These are phyloP conservation scores for Ellobius talpinus DNA, from an alignment of 2,113 vertebrate genomes.

Conservation along the genomic window DNA sequence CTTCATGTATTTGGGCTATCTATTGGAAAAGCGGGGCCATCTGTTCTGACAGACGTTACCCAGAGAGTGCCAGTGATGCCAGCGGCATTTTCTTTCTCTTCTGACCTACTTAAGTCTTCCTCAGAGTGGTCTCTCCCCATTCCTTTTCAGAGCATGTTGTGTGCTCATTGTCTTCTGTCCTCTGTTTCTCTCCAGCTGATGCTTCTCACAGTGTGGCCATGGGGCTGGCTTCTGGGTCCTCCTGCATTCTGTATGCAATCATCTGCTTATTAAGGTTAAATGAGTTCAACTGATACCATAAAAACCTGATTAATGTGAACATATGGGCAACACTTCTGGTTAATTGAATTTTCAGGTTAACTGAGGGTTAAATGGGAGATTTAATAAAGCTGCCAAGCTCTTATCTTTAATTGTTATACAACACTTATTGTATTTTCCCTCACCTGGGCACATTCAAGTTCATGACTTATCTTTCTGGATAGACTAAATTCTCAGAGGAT, in stretches of 20 bases:
- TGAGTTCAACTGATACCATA: slow-evolving; percentile 76
- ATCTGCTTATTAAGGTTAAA: slow-evolving; percentile 79
- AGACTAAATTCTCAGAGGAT: background rate
- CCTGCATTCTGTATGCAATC: slow-evolving; percentile 50
- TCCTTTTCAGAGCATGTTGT: background rate
- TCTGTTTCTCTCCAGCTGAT: background rate
- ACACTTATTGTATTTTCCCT: slow-evolving; percentile 24
- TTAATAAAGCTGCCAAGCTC: slow-evolving; percentile 65
- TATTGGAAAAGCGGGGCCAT: slow-evolving; percentile 66
- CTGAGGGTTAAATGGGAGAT: slow-evolving; percentile 76
- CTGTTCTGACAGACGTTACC: slow-evolving; percentile 74
- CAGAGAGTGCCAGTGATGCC: slow-evolving; percentile 30
- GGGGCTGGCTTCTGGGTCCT: slow-evolving; percentile 49
- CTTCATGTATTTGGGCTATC: slow-evolving; percentile 44
- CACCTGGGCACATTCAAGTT: background rate
- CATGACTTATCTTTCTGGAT: background rate
- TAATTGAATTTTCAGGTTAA: slow-evolving; percentile 80
- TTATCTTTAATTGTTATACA: slow-evolving; percentile 66
- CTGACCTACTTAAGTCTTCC: slow-evolving; percentile 69
- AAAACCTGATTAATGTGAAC: slow-evolving; percentile 74
- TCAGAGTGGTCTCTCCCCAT: background rate
- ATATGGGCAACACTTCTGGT: slow-evolving; percentile 68
- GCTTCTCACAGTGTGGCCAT: background rate
- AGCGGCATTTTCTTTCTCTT: slow-evolving; percentile 62
- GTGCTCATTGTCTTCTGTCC: background rate